These are phyloP conservation scores for Cephus nigrinus DNA, from an alignment of 2,888 invertebrate species.

Conservation along the genomic window DNA sequence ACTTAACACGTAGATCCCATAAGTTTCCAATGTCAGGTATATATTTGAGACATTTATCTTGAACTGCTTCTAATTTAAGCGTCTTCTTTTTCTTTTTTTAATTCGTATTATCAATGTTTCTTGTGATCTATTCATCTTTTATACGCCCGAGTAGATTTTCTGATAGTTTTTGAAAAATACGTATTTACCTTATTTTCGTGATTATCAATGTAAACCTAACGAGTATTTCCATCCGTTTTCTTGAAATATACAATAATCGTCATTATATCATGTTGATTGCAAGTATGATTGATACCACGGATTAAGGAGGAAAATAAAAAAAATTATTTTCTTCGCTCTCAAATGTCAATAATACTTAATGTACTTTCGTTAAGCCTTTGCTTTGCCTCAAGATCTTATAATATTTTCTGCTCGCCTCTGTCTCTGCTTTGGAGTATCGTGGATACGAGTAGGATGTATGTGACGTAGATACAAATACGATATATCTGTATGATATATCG, in stretches of 20 bases:
- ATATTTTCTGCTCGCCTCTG: neutral
- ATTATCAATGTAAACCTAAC: neutral
- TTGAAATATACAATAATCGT: neutral
- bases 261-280: neutral
- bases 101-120: neutral
- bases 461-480: slow-evolving; percentile 1
- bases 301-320: neutral
- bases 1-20: neutral
- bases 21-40: neutral
- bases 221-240: neutral
- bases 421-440: neutral
- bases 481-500: slow-evolving; percentile 8
- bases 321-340: neutral
- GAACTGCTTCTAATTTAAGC: neutral
- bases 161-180: neutral
- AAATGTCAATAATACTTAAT: neutral
- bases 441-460: neutral
- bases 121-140: neutral
- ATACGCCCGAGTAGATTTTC: neutral
- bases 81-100: neutral
- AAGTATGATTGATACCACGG: neutral
- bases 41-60: neutral
- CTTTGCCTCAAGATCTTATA: neutral
- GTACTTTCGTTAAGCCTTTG: neutral
- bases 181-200: neutral